phyloP scores from a whole-genome alignment of 2,888 invertebrate genomes.

The Drosophila pegasa region DNA sequence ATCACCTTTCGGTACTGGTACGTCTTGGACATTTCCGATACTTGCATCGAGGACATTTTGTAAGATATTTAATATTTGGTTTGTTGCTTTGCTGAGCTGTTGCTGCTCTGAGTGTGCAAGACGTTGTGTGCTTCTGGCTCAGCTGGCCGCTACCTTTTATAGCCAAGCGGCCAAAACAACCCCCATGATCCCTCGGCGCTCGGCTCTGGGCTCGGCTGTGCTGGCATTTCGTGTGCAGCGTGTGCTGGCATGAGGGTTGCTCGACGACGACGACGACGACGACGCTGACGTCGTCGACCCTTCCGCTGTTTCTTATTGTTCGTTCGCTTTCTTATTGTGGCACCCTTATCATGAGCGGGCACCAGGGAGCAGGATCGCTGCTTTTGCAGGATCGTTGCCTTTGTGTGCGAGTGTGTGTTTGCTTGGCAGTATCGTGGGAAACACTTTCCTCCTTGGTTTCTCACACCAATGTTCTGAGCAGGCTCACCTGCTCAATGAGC shows the following conservation, averaged over 20 bases:
- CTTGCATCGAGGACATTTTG: conserved; percentile 79
- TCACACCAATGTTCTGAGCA: conserved; percentile 81
- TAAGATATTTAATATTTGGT: conserved; percentile 10
- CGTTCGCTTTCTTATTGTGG: conserved; percentile 72
- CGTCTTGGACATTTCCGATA: conserved; percentile 90
- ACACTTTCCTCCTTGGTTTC: conserved; percentile 84
- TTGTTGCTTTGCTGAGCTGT: conserved; percentile 56
- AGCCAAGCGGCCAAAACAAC: conserved; percentile 54
- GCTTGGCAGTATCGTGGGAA: conserved; percentile 83
- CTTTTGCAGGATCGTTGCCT: conserved; percentile 60
- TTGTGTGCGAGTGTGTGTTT: conserved; percentile 43
- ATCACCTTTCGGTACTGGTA: conserved; percentile 97
- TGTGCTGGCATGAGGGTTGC: conserved; percentile 73
- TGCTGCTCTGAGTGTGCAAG: conserved; percentile 67
- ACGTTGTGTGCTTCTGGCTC: conserved; percentile 67
- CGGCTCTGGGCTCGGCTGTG: conserved; percentile 43
- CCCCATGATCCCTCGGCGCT: conserved; percentile 48
- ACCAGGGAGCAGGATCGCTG: conserved; percentile 73
- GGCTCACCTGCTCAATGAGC: conserved; percentile 83
- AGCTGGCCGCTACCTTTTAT: conserved; percentile 68
- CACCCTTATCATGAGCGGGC: conserved; percentile 74
- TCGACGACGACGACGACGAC: conserved; percentile 1
- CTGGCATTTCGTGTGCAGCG: conserved; percentile 62
- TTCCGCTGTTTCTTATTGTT: conserved; percentile 78
- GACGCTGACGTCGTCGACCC: conserved; percentile 50